Evolutionary conservation across 2,113 vertebrate genomes (phyloP).

Genomic region (Tragelaphus scriptus): DNA sequence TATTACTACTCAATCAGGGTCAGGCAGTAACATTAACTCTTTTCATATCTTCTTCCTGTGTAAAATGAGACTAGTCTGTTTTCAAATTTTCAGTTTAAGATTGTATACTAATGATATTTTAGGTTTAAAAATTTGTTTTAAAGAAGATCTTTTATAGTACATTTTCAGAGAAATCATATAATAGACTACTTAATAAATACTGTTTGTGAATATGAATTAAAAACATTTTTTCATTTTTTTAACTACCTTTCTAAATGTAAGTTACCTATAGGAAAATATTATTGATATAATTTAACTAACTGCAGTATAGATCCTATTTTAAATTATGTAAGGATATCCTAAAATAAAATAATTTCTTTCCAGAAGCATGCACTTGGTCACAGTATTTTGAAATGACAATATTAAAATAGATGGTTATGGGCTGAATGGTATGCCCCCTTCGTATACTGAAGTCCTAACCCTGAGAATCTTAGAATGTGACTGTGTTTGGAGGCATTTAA

Average conservation of each 20-base stretch:
- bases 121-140: slow-evolving; percentile 37
- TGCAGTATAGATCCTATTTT: not conserved
- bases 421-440: not conserved
- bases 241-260: not conserved
- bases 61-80: slow-evolving; percentile 9
- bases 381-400: not conserved
- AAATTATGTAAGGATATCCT: not conserved
- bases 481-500: not conserved
- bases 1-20: not conserved
- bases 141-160: not conserved
- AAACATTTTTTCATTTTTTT: slow-evolving; percentile 23
- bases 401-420: not conserved
- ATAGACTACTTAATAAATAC: slow-evolving; percentile 19
- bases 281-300: slow-evolving; percentile 9
- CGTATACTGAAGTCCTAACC: not conserved
- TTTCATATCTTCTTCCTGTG: not conserved
- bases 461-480: not conserved
- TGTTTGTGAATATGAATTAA: not conserved
- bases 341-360: slow-evolving; percentile 28
- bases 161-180: slow-evolving; percentile 12
- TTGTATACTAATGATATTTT: slow-evolving; percentile 20
- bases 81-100: not conserved
- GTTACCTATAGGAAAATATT: not conserved
- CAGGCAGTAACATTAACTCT: not conserved
- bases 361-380: not conserved